Evolutionary conservation across 2,113 vertebrate genomes (phyloP), one percentile per base, ranked within the genome.

Genomic region (Isichthys henryi): DNA sequence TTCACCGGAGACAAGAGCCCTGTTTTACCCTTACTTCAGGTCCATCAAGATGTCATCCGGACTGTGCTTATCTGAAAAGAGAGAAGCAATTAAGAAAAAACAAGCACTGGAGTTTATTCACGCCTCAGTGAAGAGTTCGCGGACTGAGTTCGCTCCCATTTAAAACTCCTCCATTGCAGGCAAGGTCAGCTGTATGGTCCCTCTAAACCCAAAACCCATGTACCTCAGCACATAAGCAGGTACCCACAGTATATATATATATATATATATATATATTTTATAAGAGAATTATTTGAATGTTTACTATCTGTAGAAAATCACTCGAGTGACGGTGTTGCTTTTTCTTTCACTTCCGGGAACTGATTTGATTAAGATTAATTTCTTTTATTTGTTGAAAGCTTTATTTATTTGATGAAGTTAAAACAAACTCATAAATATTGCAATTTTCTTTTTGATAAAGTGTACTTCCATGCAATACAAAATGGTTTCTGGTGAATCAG

Each of bases 41-140:
- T 10, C 70, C 17, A 53, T 21, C 31, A 84, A 8, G 17, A 84
- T 39, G 43, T n/a, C 39, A 13, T 43, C 52, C 43, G 7, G 52
- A 15, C 19, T 10, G 80, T 6, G 43, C 52, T 89, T 35, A 39
- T 56, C 35, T 45, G 88, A 31, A 49, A n/a, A 27, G 88, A n/a
- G 53, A 88, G 83, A 91, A 88, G 52, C 90, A 92, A 90, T 91
- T 91, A 90, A 91, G 89, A 80, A 46, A 91, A 90, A 86, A 46
- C 89, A 88, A 45, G 46, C 21, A n/a, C 58, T 87, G 0, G 66
- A 58, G 56, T 77, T 89, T 56, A 90, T 91, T 87, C 88, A 50
- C 52, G 56, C 66, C 58, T 66, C 77, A 43, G 62, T 90, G 86
- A 43, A 86, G 39, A 46, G 49, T 52, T 84, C 27, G n/a, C 1